Base-by-base conservation (phyloP, 2,888 invertebrate species). In the Brachyptera putata region DNA sequence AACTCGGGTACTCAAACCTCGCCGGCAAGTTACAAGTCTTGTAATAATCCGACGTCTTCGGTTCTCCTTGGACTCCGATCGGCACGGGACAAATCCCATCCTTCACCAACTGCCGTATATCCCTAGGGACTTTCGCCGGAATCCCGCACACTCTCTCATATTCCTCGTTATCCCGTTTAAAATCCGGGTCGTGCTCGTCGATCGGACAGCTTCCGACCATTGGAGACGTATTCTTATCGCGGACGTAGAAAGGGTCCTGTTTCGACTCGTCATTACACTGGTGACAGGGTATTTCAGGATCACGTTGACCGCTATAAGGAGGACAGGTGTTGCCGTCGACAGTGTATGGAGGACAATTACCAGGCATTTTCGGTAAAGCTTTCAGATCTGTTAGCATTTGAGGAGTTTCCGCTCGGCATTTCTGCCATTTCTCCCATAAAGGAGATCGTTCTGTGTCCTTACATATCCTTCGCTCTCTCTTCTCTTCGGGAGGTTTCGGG, bases 1-100 rank as follows among this genome's bases (percentile, higher is more conserved):
- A 73, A 84, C 87, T 84, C 60, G 91, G 89, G 75, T 87, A 84
- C 68, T 88, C 86, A 70, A 90, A 87, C 71, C 87, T 79, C 68
- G 83, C 82, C 1, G 89, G 88, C 26, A 89, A 77, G 69, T 87
- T 82, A 68, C 84, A 81, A 16, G 87, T 86, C 46, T 78, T 78
- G 70, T 88, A 89, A 60, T 84, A 73, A 68, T 88, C 85, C 0
- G 86, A 85, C 0, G 87, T 87, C 70, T 81, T 50, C 22, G 64
- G 63, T 13, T 66, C 67, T 14, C 53, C 26, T 13, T 46, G n/a
- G 21, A 21, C 24, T 1, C n/a, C 7, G n/a, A n/a, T n/a, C 46
- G 46, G 18, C 13, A 30, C 11, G 30, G 30, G 30, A 11, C 30
- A 30, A 7, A 30, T 30, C 7, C 30, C 30, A 7, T 30, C 30